Percentiles rank a stretch among this genome's conserved stretches.
Evolutionary conservation across 2,797 vertebrate species (phyloP).

Genomic region (Corythornis leucogaster): DNA sequence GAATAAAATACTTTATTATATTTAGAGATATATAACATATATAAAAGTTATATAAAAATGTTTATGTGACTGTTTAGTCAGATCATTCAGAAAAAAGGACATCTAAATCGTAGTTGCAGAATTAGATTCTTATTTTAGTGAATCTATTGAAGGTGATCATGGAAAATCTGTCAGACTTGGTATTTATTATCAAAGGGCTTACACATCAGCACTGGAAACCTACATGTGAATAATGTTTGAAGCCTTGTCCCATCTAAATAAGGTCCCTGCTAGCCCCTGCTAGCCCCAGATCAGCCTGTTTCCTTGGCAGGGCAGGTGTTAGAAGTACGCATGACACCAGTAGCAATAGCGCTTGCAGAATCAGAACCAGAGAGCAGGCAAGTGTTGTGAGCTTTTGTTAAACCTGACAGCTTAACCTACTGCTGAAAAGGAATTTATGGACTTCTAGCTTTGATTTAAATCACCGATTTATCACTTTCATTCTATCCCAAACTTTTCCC

Average conservation of each 20-base stretch:
- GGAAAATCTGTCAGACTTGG: neutral
- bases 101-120: neutral
- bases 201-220: neutral
- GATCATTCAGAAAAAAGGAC: neutral
- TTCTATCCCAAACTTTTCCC: neutral
- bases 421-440: slow-evolving; percentile 64
- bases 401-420: slow-evolving; percentile 60
- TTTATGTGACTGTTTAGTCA: neutral
- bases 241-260: neutral
- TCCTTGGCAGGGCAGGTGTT: neutral
- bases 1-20: neutral
- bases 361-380: neutral
- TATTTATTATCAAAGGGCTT: neutral
- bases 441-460: slow-evolving; percentile 47
- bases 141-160: neutral
- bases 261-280: neutral
- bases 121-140: neutral
- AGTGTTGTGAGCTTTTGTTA: slow-evolving; percentile 38
- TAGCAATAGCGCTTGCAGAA: slow-evolving; percentile 20
- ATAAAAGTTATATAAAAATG: neutral
- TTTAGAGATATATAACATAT: neutral
- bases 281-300: neutral
- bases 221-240: neutral
- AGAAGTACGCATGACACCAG: slow-evolving; percentile 16
- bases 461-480: slow-evolving; percentile 42